Percentiles rank a stretch among this genome's conserved stretches.
phyloP scores from a whole-genome alignment of 2,888 invertebrate genomes.

The Eurytoma californica region DNA sequence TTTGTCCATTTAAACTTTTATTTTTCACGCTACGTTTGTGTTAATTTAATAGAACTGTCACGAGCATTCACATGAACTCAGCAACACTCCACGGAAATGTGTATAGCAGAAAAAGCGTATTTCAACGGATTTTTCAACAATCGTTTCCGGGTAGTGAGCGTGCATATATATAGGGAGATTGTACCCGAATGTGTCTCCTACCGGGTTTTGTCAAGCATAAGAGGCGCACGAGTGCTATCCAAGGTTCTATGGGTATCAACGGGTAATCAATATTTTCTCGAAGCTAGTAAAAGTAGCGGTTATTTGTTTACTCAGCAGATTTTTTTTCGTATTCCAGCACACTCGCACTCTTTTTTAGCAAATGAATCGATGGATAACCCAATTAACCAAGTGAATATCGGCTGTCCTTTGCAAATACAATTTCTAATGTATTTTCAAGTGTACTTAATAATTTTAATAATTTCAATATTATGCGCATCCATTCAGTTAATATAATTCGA shows the following conservation, averaged over 20 bases:
- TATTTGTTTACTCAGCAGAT: slow-evolving; percentile 33
- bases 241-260: not conserved
- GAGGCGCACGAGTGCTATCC: not conserved
- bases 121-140: not conserved
- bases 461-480: too few relatives aligned
- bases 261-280: not conserved
- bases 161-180: slow-evolving; percentile 61
- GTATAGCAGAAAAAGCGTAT: not conserved
- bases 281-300: not conserved
- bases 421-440: too few relatives aligned
- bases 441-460: too few relatives aligned
- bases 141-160: not conserved
- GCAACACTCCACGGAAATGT: not conserved
- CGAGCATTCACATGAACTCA: not conserved
- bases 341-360: not conserved
- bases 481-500: too few relatives aligned
- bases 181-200: not conserved
- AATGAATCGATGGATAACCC: too few relatives aligned
- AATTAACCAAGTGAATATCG: too few relatives aligned
- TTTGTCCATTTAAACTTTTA: too few relatives aligned
- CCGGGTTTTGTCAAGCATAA: slow-evolving; percentile 18
- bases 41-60: slow-evolving; percentile 49
- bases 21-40: not conserved
- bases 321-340: not conserved
- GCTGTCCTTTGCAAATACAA: too few relatives aligned